Conservation (phyloP, 1,140 invertebrate genomes). For the Apolygus lucorum region DNA sequence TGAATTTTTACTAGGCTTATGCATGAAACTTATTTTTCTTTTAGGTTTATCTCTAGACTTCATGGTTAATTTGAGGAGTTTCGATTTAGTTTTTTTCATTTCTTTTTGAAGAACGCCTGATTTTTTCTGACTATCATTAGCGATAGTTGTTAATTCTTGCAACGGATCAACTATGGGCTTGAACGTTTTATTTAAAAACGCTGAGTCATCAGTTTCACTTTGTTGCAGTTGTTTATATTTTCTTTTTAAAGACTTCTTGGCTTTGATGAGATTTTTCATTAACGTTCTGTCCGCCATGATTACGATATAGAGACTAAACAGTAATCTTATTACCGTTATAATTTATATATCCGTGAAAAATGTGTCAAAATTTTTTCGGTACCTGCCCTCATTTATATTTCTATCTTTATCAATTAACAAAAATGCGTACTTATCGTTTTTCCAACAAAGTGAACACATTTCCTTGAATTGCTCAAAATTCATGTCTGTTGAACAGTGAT, state of each 20-base stretch:
- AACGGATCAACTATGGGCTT: too few species aligned
- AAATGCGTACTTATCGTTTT: slow-evolving; percentile 33
- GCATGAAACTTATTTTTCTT: too few species aligned
- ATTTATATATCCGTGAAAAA: slow-evolving; percentile 16
- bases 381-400: slow-evolving; percentile 34
- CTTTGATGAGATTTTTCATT: too few species aligned
- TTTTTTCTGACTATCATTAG: too few species aligned
- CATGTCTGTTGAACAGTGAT: slow-evolving; percentile 18
- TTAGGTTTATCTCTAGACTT: too few species aligned
- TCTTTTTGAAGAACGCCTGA: too few species aligned
- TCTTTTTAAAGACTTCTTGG: background rate
- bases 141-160: too few species aligned
- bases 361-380: slow-evolving; percentile 36
- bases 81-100: too few species aligned
- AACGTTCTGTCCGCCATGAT: background rate
- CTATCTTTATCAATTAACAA: slow-evolving; percentile 36
- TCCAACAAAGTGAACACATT: slow-evolving; percentile 4
- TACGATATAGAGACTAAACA: background rate
- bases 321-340: background rate
- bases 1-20: too few species aligned
- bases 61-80: too few species aligned
- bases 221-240: background rate
- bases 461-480: slow-evolving; percentile 8
- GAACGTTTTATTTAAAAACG: too few species aligned
- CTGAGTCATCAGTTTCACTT: too few species aligned